Percentiles rank a stretch among this genome's conserved stretches.
phyloP scores from a whole-genome alignment of 2,888 invertebrate genomes.

The Resseliella maxima region DNA sequence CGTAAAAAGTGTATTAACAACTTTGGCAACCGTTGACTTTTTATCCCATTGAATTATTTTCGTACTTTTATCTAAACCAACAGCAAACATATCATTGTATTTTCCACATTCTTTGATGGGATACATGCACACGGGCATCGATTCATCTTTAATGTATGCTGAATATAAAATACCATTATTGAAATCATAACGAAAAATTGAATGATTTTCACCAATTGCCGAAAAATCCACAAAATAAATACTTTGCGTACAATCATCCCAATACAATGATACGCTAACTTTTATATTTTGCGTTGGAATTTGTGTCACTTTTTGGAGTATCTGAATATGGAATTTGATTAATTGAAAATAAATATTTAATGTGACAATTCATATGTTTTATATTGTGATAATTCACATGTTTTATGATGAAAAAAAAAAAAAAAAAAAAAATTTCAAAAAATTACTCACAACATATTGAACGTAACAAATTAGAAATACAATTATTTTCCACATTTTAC shows the following conservation, averaged over 20 bases:
- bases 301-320: background rate
- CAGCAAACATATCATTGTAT: background rate
- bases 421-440: background rate
- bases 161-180: background rate
- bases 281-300: background rate
- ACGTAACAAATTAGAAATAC: background rate
- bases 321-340: background rate
- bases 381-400: no score
- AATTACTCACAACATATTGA: background rate
- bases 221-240: background rate
- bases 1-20: background rate
- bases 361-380: no score
- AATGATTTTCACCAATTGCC: background rate
- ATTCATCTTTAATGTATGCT: background rate
- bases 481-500: background rate
- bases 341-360: no score
- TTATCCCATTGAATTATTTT: background rate
- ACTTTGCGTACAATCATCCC: background rate
- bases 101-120: background rate
- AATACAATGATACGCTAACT: background rate
- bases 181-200: constrained; percentile 16
- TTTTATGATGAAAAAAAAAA: no score
- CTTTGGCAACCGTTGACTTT: background rate
- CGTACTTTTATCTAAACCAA: background rate
- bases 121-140: background rate